Conservation (phyloP, 2,888 invertebrate species). For the Caenorhabditis sp. region DNA sequence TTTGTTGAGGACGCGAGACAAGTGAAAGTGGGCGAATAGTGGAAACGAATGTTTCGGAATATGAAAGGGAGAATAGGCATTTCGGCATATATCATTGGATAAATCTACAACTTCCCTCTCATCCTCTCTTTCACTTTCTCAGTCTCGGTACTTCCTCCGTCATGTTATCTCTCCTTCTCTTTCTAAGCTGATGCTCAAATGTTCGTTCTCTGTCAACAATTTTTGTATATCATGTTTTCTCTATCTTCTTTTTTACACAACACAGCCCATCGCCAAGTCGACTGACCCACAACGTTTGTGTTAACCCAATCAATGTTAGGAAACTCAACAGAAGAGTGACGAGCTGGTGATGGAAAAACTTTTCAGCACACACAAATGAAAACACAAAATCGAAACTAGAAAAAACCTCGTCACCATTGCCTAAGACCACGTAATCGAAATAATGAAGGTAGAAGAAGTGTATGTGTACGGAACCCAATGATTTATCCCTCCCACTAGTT, state of each 20-base stretch:
- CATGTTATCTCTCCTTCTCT: constrained; percentile 20
- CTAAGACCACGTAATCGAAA: no score
- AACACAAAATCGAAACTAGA: no score
- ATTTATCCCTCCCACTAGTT: background rate
- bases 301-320: background rate
- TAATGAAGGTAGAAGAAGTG: background rate
- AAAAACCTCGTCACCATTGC: no score
- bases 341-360: background rate
- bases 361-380: no score
- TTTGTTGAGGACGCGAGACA: constrained; percentile 54
- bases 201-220: constrained; percentile 21
- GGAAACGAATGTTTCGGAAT: constrained; percentile 62
- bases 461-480: background rate
- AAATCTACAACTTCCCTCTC: constrained; percentile 22
- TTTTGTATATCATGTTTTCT: constrained; percentile 21
- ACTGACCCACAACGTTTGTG: constrained; percentile 2
- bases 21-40: constrained; percentile 55
- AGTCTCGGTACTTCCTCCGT: background rate
- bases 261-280: background rate
- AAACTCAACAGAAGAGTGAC: background rate
- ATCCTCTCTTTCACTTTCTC: constrained; percentile 6
- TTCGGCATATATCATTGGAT: constrained; percentile 46
- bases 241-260: constrained; percentile 2
- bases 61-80: constrained; percentile 45
- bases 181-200: constrained; percentile 22